phyloP scores from a whole-genome alignment of 2,888 invertebrate genomes.

The Gymnoscelis rufifasciata region DNA sequence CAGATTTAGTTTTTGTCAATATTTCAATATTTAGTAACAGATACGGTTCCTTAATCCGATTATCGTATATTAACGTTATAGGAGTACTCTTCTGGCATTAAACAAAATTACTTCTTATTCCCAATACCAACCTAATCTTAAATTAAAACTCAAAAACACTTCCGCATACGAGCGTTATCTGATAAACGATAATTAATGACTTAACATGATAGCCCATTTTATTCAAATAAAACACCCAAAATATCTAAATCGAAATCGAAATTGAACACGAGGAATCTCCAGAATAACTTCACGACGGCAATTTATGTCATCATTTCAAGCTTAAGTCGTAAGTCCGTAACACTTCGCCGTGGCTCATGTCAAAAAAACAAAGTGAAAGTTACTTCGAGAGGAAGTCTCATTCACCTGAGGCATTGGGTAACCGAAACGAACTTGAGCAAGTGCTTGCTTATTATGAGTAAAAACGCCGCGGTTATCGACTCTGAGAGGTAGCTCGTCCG shows the following conservation, averaged over 20 bases:
- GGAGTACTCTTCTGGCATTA: no score
- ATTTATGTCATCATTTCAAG: conserved; percentile 36
- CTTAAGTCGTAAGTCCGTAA: conserved; percentile 21
- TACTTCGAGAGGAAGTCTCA: conserved; percentile 61
- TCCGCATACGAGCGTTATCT: no score
- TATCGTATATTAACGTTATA: no score
- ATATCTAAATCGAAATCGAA: conserved; percentile 24
- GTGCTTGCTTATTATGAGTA: conserved; percentile 27
- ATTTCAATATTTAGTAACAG: no score
- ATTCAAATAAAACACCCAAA: conserved; percentile 9
- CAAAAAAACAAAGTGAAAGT: conserved; percentile 74
- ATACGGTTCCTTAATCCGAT: no score
- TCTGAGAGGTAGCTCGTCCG: conserved; percentile 6
- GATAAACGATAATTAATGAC: neutral
- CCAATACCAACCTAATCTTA: no score
- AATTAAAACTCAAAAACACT: no score
- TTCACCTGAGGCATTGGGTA: conserved; percentile 57
- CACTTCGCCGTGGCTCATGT: conserved; percentile 30
- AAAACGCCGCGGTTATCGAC: conserved; percentile 30
- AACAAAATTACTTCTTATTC: no score
- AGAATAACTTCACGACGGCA: conserved; percentile 20
- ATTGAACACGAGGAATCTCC: conserved; percentile 22
- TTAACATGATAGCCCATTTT: conserved; percentile 9
- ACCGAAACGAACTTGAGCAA: conserved; percentile 56
- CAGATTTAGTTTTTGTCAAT: no score